Evolutionary conservation across 2,888 invertebrate genomes (phyloP).

Genomic region (Morinoia aosen): DNA sequence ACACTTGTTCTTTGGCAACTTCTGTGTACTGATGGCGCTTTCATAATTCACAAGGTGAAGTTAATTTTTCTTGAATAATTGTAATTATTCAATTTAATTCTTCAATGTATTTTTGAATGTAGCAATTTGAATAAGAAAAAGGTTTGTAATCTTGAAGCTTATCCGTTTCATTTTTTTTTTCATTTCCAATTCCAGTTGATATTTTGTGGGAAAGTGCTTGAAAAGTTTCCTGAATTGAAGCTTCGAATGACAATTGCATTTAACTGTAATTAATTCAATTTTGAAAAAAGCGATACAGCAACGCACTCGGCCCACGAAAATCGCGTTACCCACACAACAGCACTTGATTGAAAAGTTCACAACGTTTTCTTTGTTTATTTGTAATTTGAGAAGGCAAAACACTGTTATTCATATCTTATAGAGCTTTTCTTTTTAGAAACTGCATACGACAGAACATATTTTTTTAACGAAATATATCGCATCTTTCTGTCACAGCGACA

Average conservation of each 20-base stretch:
- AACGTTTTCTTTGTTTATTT: neutral
- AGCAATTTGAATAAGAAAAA: neutral
- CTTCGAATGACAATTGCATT: neutral
- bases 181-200: neutral
- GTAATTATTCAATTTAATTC: too few species aligned
- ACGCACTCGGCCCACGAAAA: neutral
- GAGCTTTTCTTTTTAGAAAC: neutral
- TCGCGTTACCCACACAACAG: neutral
- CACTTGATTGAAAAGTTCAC: neutral
- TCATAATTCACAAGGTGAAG: neutral
- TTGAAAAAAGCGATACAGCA: neutral
- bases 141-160: neutral
- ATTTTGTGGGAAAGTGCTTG: neutral
- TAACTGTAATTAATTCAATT: neutral
- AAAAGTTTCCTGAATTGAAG: neutral
- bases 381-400: neutral
- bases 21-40: neutral
- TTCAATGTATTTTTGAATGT: neutral
- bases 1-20: neutral
- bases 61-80: too few species aligned
- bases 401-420: neutral
- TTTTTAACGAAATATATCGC: neutral
- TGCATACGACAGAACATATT: neutral
- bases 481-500: neutral
- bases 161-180: neutral